Evolutionary conservation across 2,797 vertebrate species (phyloP).

Genomic region (Cynopterus sphinx): DNA sequence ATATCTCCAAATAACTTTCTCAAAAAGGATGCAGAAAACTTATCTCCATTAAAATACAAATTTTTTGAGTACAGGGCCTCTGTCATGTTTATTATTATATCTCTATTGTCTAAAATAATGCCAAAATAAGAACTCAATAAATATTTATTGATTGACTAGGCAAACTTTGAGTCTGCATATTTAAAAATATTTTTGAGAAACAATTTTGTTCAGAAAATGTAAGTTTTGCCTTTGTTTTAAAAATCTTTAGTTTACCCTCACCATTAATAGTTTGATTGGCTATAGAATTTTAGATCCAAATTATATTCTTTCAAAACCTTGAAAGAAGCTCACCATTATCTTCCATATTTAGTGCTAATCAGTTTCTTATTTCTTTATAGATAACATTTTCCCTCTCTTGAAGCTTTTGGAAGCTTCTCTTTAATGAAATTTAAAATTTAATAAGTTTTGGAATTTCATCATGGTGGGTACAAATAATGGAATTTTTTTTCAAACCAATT

Average conservation of each 20-base stretch:
- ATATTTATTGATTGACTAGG: neutral
- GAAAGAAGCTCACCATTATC: neutral
- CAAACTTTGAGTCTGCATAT: neutral
- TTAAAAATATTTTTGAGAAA: neutral
- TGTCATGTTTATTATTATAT: neutral
- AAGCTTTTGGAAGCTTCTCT: slow-evolving; percentile 23
- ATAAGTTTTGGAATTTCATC: neutral
- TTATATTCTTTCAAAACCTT: neutral
- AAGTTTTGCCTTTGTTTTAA: neutral
- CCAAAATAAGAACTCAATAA: neutral
- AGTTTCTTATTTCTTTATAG: neutral
- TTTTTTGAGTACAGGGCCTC: neutral
- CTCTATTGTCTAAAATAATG: neutral
- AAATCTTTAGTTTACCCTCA: slow-evolving; percentile 5
- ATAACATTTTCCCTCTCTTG: neutral
- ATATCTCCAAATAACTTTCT: neutral
- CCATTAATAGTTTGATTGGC: neutral
- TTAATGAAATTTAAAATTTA: neutral
- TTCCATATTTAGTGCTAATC: neutral
- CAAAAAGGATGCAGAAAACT: neutral
- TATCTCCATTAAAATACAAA: neutral
- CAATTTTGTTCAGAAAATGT: neutral
- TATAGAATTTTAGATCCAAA: slow-evolving; percentile 1
- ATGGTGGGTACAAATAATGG: neutral
- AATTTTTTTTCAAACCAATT: neutral